Percentiles rank a stretch among this genome's conserved stretches.
Conservation (phyloP, 2,113 vertebrate genomes). For the Silurus meridionalis region DNA sequence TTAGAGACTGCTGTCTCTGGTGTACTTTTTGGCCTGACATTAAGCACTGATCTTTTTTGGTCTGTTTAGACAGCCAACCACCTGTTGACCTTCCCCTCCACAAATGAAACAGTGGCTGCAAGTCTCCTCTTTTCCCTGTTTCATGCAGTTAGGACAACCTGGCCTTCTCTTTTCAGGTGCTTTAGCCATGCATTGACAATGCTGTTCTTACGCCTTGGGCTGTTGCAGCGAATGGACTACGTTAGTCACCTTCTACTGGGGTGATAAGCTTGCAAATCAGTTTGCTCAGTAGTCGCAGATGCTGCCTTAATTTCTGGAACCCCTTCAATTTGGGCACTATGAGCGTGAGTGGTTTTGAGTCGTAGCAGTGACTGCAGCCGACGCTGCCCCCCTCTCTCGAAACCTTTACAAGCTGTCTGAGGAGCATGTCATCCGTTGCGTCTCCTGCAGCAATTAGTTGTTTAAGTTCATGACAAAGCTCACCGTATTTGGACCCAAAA, state of each 20-base stretch:
- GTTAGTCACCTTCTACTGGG: no score
- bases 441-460: not conserved
- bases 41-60: no score
- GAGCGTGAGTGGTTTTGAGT: not conserved
- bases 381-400: not conserved
- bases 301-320: no score
- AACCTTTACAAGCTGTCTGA: not conserved
- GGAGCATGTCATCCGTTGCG: not conserved
- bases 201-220: accelerated
- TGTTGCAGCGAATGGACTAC: no score
- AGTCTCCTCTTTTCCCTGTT: not conserved
- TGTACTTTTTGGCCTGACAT: no score
- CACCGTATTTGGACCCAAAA: not conserved
- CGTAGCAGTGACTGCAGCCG: not conserved
- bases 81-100: slow-evolving; percentile 37
- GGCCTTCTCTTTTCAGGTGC: not conserved
- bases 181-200: not conserved
- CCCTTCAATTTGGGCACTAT: not conserved
- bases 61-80: slow-evolving; percentile 33
- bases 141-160: slow-evolving; percentile 14
- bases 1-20: no score
- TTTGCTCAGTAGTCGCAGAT: not conserved
- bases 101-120: slow-evolving; percentile 45
- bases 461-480: not conserved
- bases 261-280: not conserved